These are phyloP conservation scores for Cepphus grylle DNA, from an alignment of 2,113 vertebrate genomes.

Conservation along the genomic window DNA sequence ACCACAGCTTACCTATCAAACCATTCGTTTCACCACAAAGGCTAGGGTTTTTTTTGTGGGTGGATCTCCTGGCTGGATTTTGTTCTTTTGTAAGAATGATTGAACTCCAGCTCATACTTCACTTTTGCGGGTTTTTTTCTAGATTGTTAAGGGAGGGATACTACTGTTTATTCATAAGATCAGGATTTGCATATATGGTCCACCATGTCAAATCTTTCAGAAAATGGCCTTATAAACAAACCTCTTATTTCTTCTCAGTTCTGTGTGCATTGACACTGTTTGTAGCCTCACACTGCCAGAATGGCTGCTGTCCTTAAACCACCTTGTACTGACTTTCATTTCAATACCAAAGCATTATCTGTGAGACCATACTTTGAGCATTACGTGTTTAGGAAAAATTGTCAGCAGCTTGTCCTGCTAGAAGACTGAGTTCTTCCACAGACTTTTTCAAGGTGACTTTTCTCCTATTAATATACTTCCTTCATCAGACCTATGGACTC, in stretches of 20 bases:
- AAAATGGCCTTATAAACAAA: background rate
- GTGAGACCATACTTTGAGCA: background rate
- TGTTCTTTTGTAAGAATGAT: background rate
- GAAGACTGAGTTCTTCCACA: background rate
- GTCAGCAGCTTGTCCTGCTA: background rate
- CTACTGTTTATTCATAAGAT: background rate
- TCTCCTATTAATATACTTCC: background rate
- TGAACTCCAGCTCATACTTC: background rate
- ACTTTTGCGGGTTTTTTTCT: background rate
- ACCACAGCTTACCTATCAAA: background rate
- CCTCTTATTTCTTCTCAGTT: background rate
- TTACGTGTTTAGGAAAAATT: background rate
- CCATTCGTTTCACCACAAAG: background rate
- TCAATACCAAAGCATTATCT: background rate
- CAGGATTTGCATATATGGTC: background rate
- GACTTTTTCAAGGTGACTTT: slow-evolving; percentile 20
- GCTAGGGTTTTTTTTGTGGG: background rate
- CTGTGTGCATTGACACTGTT: too few species aligned
- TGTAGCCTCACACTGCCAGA: background rate
- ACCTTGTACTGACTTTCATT: background rate
- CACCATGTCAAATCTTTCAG: background rate
- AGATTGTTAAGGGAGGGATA: background rate
- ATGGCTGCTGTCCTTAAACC: background rate
- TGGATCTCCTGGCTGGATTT: background rate
- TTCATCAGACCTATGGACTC: background rate